A percentile compares a stretch with the other conserved stretches of the same genome.
These are phyloP conservation scores for Amiota communis DNA, from an alignment of 2,888 invertebrate genomes.

Conservation along the genomic window DNA sequence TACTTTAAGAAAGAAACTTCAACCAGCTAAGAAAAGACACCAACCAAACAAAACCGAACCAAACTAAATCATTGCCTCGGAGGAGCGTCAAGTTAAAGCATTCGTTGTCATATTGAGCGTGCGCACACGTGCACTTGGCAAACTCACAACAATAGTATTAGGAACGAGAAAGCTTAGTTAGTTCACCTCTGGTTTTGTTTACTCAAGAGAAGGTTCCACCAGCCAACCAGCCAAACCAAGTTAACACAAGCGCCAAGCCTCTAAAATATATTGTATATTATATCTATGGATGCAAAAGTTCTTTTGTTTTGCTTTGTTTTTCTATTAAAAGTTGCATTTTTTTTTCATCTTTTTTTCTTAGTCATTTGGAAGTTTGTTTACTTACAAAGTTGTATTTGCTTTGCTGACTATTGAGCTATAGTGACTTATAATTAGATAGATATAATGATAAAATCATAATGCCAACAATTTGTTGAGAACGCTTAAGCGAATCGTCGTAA, in stretches of 20 bases:
- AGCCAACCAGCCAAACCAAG: slow-evolving; percentile 7
- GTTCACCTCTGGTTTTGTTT: neutral
- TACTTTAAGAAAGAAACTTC: neutral
- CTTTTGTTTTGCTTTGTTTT: slow-evolving; percentile 19
- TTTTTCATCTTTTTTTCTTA: neutral
- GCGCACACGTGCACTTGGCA: slow-evolving; percentile 29
- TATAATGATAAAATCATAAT: slow-evolving; percentile 62
- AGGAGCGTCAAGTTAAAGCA: neutral
- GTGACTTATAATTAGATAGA: slow-evolving; percentile 61
- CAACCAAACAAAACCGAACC: neutral
- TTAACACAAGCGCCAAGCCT: slow-evolving; percentile 18
- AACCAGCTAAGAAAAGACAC: neutral
- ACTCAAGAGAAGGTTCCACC: neutral
- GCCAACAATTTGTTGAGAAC: slow-evolving; percentile 52
- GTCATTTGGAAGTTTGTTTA: slow-evolving; percentile 13
- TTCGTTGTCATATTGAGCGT: neutral
- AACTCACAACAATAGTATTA: neutral
- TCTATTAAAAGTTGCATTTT: neutral
- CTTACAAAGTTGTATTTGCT: too few relatives aligned
- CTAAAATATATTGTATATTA: slow-evolving; percentile 3
- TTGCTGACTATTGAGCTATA: too few relatives aligned
- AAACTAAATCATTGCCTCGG: neutral
- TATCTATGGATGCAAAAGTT: slow-evolving; percentile 7
- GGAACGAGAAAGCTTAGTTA: slow-evolving; percentile 5
- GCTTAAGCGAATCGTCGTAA: slow-evolving; percentile 2